Evolutionary conservation across 2,888 invertebrate genomes (phyloP).

Genomic region (Pachydiplax longipennis): DNA sequence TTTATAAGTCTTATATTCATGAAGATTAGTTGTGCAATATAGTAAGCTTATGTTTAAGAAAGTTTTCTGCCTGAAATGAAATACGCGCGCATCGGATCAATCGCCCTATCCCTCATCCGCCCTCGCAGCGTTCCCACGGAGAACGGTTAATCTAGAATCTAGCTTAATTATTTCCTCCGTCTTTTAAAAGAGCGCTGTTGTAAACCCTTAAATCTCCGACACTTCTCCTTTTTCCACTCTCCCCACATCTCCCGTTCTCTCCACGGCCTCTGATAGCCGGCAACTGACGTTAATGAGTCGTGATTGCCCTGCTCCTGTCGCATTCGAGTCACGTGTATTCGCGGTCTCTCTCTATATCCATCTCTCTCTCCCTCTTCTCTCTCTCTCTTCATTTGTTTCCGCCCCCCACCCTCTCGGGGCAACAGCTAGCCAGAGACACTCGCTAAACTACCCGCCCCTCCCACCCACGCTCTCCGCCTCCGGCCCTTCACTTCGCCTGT

Average conservation of each 20-base stretch:
- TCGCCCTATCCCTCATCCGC: too few species aligned
- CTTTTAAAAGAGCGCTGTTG: too few species aligned
- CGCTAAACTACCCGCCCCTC: not conserved
- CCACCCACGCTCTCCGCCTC: not conserved
- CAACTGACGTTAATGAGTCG: constrained; percentile 44
- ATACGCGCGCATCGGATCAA: too few species aligned
- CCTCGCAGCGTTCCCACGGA: too few species aligned
- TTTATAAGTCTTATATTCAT: too few species aligned
- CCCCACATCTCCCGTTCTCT: not conserved
- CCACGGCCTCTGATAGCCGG: constrained; percentile 34
- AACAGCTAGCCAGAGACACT: not conserved
- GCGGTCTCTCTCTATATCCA: not conserved
- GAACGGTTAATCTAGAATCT: too few species aligned
- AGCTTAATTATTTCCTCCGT: too few species aligned
- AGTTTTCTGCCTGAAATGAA: too few species aligned
- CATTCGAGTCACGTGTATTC: constrained; percentile 40
- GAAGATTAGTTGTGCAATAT: too few species aligned
- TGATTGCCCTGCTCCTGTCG: constrained; percentile 39
- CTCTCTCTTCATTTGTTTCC: not conserved
- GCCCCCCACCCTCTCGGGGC: not conserved
- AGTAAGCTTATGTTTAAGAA: too few species aligned
- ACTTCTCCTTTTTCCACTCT: not conserved
- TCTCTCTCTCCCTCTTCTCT: not conserved
- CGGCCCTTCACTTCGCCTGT: not conserved
- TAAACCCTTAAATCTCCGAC: not conserved